Percentiles rank a stretch among this genome's conserved stretches.
phyloP scores from a whole-genome alignment of 2,113 vertebrate genomes.

The Mormoops blainvillei region DNA sequence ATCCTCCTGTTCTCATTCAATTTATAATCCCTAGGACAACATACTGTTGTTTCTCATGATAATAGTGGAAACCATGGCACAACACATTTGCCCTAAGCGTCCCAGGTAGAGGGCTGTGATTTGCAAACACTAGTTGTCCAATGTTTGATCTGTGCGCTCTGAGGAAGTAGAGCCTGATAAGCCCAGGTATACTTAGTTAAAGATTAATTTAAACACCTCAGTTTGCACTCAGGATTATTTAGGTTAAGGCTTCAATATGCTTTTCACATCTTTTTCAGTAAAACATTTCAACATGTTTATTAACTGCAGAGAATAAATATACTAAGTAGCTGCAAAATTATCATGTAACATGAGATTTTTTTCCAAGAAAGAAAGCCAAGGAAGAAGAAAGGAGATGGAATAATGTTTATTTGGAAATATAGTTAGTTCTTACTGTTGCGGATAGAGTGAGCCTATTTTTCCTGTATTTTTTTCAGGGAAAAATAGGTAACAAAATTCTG shows the following conservation, averaged over 20 bases:
- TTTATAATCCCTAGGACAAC: not conserved
- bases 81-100: not conserved
- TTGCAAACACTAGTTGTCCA: not conserved
- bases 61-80: not conserved
- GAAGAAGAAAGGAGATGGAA: not conserved
- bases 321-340: not conserved
- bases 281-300: not conserved
- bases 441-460: not conserved
- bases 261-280: conserved; percentile 18
- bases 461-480: not conserved
- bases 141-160: not conserved
- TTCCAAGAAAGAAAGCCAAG: not conserved
- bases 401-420: not conserved
- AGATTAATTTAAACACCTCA: conserved; percentile 45
- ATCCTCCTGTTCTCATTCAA: not conserved
- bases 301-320: not conserved
- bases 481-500: not conserved
- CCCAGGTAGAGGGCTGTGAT: not conserved
- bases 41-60: not conserved
- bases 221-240: conserved; percentile 2
- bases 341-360: not conserved
- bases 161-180: conserved; percentile 38
- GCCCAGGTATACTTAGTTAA: conserved; percentile 41
- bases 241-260: not conserved
- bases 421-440: not conserved